phyloP scores from a whole-genome alignment of 2,113 vertebrate genomes.

The Xyliphius kryptos region DNA sequence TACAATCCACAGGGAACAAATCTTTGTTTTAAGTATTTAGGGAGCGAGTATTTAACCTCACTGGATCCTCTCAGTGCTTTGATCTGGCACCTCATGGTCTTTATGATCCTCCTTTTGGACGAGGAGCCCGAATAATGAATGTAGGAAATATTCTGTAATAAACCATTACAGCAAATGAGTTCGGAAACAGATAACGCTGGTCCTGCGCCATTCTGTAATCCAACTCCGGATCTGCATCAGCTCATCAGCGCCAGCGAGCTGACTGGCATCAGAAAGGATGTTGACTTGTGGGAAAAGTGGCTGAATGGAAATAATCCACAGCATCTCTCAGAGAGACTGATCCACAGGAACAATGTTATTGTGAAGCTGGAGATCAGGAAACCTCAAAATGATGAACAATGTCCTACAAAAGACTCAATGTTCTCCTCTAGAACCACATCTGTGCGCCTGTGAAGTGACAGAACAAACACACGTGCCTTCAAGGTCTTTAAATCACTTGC shows the following conservation, averaged over 20 bases:
- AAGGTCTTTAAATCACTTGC: too few relatives aligned
- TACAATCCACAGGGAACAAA: too few relatives aligned
- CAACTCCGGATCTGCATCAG: conserved; percentile 41
- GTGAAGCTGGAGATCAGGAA: not conserved
- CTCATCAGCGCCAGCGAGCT: conserved; percentile 33
- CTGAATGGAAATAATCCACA: not conserved
- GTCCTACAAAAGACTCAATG: not conserved
- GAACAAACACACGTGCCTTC: too few relatives aligned
- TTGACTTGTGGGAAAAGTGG: not conserved
- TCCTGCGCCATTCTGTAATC: conserved; percentile 26
- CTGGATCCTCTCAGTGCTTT: too few relatives aligned
- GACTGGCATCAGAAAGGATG: conserved; percentile 36
- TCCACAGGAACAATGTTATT: not conserved
- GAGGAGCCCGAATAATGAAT: too few relatives aligned
- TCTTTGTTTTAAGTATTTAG: too few relatives aligned
- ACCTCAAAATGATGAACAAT: not conserved
- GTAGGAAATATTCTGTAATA: too few relatives aligned
- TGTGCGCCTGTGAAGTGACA: not conserved
- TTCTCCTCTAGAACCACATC: not conserved
- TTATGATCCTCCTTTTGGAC: too few relatives aligned
- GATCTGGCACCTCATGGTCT: too few relatives aligned
- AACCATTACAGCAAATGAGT: too few relatives aligned
- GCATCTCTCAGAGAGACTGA: not conserved
- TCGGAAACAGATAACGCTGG: too few relatives aligned
- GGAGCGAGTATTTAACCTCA: too few relatives aligned